Conservation (phyloP, 2,113 vertebrate genomes). For the Alethe castanea region DNA sequence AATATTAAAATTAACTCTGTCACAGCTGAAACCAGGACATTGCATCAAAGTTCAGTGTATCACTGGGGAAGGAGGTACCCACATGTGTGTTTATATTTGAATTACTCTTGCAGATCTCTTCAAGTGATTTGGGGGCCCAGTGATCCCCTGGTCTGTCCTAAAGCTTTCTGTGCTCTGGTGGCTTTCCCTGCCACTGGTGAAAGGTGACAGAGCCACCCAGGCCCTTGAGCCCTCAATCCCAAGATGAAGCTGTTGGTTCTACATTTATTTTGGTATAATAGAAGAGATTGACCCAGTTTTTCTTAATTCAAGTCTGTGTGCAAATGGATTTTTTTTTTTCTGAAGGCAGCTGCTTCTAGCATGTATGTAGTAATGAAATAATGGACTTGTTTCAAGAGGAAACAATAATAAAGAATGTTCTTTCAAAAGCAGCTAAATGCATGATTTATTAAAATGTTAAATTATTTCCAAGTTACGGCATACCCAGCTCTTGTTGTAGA, state of each 20-base stretch:
- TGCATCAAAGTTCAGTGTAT: not conserved
- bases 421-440: slow-evolving; percentile 11
- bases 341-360: not conserved
- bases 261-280: not conserved
- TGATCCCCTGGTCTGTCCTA: not conserved
- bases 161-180: not conserved
- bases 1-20: not conserved
- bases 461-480: slow-evolving; percentile 26
- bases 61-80: not conserved
- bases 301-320: not conserved
- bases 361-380: not conserved
- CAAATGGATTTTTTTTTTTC: not conserved
- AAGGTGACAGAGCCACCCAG: not conserved
- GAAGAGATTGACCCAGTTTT: not conserved
- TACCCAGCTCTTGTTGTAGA: not conserved
- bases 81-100: not conserved
- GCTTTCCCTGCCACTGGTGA: not conserved
- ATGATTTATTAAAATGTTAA: slow-evolving; percentile 4
- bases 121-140: not conserved
- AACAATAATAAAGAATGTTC: not conserved
- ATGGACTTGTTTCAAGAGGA: not conserved
- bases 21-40: not conserved
- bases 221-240: rapidly evolving
- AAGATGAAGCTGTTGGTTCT: not conserved
- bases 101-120: not conserved